Evolutionary conservation across 2,113 vertebrate species (phyloP).

Genomic region (Recurvirostra avosetta): DNA sequence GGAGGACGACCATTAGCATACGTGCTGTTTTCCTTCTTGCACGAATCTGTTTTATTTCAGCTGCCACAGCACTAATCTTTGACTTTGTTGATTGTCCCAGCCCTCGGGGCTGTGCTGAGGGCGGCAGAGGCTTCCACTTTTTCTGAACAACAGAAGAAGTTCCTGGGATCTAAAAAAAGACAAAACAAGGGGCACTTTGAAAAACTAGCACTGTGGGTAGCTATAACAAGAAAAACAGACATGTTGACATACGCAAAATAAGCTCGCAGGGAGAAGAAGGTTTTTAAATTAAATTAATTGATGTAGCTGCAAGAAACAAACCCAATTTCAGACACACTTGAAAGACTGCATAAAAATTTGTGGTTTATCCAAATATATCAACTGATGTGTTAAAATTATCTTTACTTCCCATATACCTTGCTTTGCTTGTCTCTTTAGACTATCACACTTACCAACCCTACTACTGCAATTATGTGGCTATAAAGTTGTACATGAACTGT

Average conservation of each 20-base stretch:
- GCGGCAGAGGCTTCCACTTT: slow-evolving; percentile 86
- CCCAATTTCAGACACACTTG: neutral
- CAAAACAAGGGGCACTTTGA: neutral
- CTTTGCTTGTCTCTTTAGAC: neutral
- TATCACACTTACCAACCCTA: neutral
- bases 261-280: neutral
- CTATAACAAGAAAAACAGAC: neutral
- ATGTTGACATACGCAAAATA: neutral
- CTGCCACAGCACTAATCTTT: slow-evolving; percentile 82
- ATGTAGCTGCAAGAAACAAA: neutral
- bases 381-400: neutral
- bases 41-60: slow-evolving; percentile 94
- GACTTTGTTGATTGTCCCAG: slow-evolving; percentile 77
- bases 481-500: neutral
- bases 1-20: slow-evolving; percentile 95
- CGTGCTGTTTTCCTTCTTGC: slow-evolving; percentile 91
- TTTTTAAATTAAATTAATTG: neutral
- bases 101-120: slow-evolving; percentile 69
- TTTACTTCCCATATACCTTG: neutral
- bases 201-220: neutral
- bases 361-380: neutral
- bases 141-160: slow-evolving; percentile 89
- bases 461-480: neutral
- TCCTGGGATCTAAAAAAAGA: slow-evolving; percentile 86
- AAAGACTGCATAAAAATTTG: neutral